These are phyloP conservation scores for Coleophora flavipennella DNA, from an alignment of 2,888 invertebrate genomes.

Conservation along the genomic window DNA sequence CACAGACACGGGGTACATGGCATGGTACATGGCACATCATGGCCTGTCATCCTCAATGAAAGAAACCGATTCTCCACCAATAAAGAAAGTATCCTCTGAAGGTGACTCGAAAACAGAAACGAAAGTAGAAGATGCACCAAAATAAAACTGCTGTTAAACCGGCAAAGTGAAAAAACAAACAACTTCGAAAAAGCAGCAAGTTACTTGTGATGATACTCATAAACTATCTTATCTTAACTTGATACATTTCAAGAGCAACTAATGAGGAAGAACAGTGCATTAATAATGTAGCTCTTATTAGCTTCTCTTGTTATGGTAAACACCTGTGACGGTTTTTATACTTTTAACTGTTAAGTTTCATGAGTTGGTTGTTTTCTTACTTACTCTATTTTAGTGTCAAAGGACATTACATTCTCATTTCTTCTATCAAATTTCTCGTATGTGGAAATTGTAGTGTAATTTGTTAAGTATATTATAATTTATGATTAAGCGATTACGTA, in stretches of 20 bases:
- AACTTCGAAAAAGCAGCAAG: conserved; percentile 17
- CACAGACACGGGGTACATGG: conserved; percentile 39
- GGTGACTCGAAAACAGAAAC: not conserved
- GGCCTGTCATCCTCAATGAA: conserved; percentile 13
- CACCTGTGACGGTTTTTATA: not conserved
- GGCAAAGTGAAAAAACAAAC: too few relatives aligned
- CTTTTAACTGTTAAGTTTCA: not conserved
- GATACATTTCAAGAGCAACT: too few relatives aligned
- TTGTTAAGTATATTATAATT: too few relatives aligned
- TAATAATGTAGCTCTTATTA: too few relatives aligned
- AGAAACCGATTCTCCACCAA: conserved; percentile 10
- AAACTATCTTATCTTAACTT: conserved; percentile 1
- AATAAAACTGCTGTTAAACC: not conserved
- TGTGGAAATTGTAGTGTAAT: too few relatives aligned
- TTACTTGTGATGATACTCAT: conserved; percentile 19
- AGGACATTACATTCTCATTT: too few relatives aligned
- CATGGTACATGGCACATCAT: too few relatives aligned
- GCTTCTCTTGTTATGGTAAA: conserved; percentile 8
- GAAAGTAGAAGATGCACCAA: not conserved
- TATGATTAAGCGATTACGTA: too few relatives aligned
- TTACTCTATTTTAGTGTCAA: too few relatives aligned
- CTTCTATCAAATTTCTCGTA: too few relatives aligned
- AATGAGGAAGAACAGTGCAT: not conserved
- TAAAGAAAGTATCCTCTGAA: conserved; percentile 8
- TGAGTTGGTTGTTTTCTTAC: too few relatives aligned